phyloP scores from a whole-genome alignment of 1,140 invertebrate genomes.

The Dendrolimus punctatus region DNA sequence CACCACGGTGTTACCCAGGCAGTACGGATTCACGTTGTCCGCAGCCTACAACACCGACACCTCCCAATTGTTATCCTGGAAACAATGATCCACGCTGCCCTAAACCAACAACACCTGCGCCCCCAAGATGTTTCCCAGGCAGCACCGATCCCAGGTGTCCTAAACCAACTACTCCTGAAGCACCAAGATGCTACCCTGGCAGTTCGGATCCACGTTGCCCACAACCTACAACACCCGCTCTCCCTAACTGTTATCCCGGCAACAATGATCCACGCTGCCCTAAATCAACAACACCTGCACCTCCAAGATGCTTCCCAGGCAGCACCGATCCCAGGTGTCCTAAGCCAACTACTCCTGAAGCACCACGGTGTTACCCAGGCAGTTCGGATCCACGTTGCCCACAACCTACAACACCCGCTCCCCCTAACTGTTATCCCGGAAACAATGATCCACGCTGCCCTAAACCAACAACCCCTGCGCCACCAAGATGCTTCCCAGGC shows the following conservation, averaged over 20 bases:
- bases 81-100: no score
- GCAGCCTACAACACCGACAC: constrained; percentile 12
- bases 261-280: constrained; percentile 34
- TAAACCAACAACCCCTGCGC: constrained; percentile 20
- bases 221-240: constrained; percentile 19
- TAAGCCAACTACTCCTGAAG: constrained; percentile 23
- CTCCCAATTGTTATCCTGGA: no score
- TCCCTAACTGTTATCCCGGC: constrained; percentile 43
- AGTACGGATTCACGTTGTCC: constrained; percentile 48
- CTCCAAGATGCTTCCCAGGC: constrained; percentile 44
- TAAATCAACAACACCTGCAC: constrained; percentile 19
- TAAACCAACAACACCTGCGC: no score
- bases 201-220: constrained; percentile 56
- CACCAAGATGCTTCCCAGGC: constrained; percentile 43
- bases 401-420: constrained; percentile 25
- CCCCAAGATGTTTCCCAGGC: no score
- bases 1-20: constrained; percentile 27
- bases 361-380: constrained; percentile 30
- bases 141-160: no score
- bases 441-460: no score
- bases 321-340: constrained; percentile 59
- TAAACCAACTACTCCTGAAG: no score
- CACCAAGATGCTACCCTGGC: constrained; percentile 24
- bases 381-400: constrained; percentile 50
- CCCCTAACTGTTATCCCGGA: no score